Evolutionary conservation across 2,888 invertebrate species (phyloP).

Genomic region (Julus scanicus): DNA sequence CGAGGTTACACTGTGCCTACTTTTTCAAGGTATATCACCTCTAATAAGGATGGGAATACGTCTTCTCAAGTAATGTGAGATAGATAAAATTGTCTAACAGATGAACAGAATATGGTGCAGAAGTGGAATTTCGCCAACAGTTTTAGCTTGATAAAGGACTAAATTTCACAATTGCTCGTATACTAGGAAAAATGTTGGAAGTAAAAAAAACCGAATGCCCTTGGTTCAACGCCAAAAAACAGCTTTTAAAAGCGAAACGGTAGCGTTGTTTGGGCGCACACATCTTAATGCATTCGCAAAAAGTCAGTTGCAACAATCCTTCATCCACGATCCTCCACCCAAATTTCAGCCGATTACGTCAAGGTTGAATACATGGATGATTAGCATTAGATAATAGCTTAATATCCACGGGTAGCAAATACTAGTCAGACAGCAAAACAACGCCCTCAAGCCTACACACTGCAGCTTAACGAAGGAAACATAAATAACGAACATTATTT

Average conservation of each 20-base stretch:
- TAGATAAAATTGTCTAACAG: background rate
- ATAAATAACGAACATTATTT: background rate
- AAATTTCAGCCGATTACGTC: background rate
- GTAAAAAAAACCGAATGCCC: background rate
- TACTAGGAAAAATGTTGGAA: background rate
- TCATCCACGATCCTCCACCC: background rate
- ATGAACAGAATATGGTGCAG: background rate
- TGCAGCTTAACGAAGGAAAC: background rate
- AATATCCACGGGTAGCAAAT: background rate
- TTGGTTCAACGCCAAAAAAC: background rate
- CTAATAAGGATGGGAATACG: background rate
- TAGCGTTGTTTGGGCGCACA: background rate
- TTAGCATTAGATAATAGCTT: slow-evolving; percentile 8
- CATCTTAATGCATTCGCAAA: background rate
- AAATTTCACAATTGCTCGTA: background rate
- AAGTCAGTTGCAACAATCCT: background rate
- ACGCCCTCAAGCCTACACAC: slow-evolving; percentile 11
- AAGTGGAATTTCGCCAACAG: background rate
- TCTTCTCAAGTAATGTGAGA: background rate
- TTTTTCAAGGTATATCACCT: too few species aligned
- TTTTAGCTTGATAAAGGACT: background rate
- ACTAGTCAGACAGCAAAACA: background rate
- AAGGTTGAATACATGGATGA: slow-evolving; percentile 36
- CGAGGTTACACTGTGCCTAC: too few species aligned
- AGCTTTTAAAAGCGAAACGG: too few species aligned